A percentile compares a stretch with the other conserved stretches of the same genome.
Evolutionary conservation across 2,113 vertebrate species (phyloP).

Genomic region (Neomonachus schauinslandi): DNA sequence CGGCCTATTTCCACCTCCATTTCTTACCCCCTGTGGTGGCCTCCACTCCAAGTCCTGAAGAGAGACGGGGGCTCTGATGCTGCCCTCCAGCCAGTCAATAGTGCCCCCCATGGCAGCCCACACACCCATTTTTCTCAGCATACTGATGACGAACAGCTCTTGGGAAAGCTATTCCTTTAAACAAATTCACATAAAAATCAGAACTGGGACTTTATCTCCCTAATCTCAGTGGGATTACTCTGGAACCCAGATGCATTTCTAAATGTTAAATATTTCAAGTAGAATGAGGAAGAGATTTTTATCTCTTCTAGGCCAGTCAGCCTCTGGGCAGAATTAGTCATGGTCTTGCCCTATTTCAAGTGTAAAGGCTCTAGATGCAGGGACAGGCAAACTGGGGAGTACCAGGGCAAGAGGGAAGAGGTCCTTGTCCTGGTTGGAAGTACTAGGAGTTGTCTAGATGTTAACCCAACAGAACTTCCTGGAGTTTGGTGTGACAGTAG

Average conservation of each 20-base stretch:
- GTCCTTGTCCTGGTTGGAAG: background rate
- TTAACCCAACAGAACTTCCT: background rate
- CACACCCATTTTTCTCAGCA: background rate
- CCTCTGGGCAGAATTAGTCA: slow-evolving; percentile 4
- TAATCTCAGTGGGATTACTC: slow-evolving; percentile 15
- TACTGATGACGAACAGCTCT: background rate
- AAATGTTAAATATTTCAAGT: slow-evolving; percentile 42
- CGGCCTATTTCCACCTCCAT: background rate
- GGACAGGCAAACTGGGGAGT: background rate
- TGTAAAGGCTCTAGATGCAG: background rate
- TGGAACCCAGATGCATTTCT: slow-evolving; percentile 44
- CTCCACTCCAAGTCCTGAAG: background rate
- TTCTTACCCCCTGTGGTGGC: background rate
- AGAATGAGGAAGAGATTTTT: slow-evolving; percentile 49
- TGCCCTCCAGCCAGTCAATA: no score
- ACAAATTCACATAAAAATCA: background rate
- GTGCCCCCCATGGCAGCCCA: background rate
- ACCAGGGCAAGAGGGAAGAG: background rate
- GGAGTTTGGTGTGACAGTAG: background rate
- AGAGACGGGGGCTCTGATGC: background rate
- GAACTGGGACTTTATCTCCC: slow-evolving; percentile 4
- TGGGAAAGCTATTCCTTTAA: slow-evolving; percentile 31
- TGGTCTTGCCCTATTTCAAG: background rate
- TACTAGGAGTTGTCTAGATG: no score
- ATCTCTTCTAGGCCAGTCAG: background rate